Evolutionary conservation across 2,888 invertebrate species (phyloP).

Genomic region (Sinohyriopsis cumingii): DNA sequence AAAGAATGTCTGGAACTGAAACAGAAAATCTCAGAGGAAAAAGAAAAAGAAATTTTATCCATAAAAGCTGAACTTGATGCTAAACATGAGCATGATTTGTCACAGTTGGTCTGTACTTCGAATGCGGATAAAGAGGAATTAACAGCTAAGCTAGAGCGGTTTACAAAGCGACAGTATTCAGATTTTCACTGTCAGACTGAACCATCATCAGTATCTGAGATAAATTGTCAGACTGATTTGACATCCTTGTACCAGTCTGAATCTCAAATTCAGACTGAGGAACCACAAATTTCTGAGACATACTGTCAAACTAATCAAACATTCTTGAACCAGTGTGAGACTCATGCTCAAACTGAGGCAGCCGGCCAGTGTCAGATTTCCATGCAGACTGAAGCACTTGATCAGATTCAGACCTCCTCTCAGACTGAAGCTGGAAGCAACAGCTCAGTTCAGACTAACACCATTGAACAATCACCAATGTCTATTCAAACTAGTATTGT

Average conservation of each 20-base stretch:
- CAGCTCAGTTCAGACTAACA: slow-evolving; percentile 26
- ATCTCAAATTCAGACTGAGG: slow-evolving; percentile 32
- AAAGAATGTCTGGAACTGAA: slow-evolving; percentile 36
- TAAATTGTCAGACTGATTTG: too few relatives aligned
- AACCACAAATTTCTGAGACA: slow-evolving; percentile 21
- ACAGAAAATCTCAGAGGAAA: slow-evolving; percentile 30
- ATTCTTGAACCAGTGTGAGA: slow-evolving; percentile 15
- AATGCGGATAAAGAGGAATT: slow-evolving; percentile 57
- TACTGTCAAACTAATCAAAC: slow-evolving; percentile 23
- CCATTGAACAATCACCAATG: slow-evolving; percentile 5
- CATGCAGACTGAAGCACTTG: slow-evolving; percentile 24
- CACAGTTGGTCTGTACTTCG: slow-evolving; percentile 22
- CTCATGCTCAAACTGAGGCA: slow-evolving; percentile 24
- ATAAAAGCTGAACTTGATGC: slow-evolving; percentile 26
- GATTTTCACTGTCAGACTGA: slow-evolving; percentile 20
- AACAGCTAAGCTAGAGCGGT: slow-evolving; percentile 18
- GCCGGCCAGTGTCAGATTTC: slow-evolving; percentile 8
- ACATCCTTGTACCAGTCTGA: too few relatives aligned
- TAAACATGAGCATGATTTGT: slow-evolving; percentile 23
- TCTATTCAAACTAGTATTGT: background rate
- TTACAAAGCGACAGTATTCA: slow-evolving; percentile 13
- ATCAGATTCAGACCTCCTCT: slow-evolving; percentile 20
- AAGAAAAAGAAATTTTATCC: slow-evolving; percentile 19
- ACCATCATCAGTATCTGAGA: slow-evolving; percentile 9
- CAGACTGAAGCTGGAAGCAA: slow-evolving; percentile 26